Percentiles rank a stretch among this genome's conserved stretches.
phyloP scores from a whole-genome alignment of 2,797 vertebrate species.

The Acipenser oxyrinchus region DNA sequence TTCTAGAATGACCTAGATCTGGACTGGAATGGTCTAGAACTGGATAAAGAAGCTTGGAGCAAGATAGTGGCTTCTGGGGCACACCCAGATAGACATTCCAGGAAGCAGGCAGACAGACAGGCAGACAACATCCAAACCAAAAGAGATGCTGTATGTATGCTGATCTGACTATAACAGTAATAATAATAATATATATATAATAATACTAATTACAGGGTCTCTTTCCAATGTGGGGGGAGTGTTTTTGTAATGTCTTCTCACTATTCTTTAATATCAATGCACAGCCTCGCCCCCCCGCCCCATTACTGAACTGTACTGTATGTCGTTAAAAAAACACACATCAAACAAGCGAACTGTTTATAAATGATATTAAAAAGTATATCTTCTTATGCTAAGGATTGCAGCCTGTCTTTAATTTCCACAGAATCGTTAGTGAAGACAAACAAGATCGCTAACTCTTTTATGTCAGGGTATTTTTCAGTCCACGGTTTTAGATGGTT shows the following conservation, averaged over 20 bases:
- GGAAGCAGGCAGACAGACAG: no score
- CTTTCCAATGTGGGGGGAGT: slow-evolving; percentile 41
- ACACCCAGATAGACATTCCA: no score
- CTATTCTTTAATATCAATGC: slow-evolving; percentile 44
- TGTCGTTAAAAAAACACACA: slow-evolving; percentile 60
- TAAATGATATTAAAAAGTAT: slow-evolving; percentile 84
- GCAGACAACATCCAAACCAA: no score
- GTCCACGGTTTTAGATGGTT: not conserved
- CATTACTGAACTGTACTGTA: slow-evolving; percentile 52
- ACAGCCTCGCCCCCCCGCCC: slow-evolving; percentile 40
- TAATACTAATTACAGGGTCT: slow-evolving; percentile 65
- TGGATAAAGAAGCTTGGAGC: slow-evolving; percentile 33
- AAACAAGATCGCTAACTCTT: no score
- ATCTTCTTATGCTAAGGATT: slow-evolving; percentile 79
- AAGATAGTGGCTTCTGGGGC: slow-evolving; percentile 38
- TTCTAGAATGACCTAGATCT: no score
- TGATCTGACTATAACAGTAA: slow-evolving; percentile 49
- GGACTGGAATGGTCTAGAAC: not conserved
- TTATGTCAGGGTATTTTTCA: not conserved
- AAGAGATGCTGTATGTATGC: not conserved
- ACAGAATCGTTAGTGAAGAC: no score
- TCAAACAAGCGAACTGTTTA: slow-evolving; percentile 65
- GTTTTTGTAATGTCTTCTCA: slow-evolving; percentile 49
- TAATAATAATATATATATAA: slow-evolving; percentile 52
- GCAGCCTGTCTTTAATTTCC: slow-evolving; percentile 32